These are phyloP conservation scores for Uromys caudimaculatus DNA, from an alignment of 2,797 vertebrate genomes.

Conservation along the genomic window DNA sequence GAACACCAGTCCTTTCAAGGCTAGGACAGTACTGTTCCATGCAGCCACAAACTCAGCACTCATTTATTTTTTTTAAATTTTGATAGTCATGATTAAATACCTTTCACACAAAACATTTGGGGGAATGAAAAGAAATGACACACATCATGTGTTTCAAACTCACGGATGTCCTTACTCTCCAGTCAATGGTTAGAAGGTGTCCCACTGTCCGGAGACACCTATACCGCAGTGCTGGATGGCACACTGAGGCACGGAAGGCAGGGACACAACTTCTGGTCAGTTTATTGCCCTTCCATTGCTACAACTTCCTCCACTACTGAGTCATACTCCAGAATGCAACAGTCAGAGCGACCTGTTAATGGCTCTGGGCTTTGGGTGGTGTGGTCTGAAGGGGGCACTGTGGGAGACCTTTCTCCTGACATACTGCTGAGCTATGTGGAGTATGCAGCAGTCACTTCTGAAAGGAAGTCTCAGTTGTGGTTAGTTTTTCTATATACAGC, in stretches of 20 bases:
- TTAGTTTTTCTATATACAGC: not conserved
- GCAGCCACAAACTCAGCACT: not conserved
- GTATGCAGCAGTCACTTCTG: not conserved
- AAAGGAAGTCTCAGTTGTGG: not conserved
- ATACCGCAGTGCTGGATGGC: too few species aligned
- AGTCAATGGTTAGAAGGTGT: not conserved
- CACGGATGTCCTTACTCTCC: not conserved
- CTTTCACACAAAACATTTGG: not conserved
- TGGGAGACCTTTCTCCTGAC: not conserved
- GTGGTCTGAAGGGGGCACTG: slow-evolving; percentile 5
- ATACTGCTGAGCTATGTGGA: not conserved
- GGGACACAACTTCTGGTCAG: not conserved
- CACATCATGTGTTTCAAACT: not conserved
- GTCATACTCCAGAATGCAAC: not conserved
- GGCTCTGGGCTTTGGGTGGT: not conserved
- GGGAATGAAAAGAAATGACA: not conserved
- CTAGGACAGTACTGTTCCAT: not conserved
- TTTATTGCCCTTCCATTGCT: not conserved
- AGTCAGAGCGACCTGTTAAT: not conserved
- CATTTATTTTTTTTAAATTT: not conserved
- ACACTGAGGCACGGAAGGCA: not conserved
- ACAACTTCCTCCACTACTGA: not conserved
- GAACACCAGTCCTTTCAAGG: not conserved
- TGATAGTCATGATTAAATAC: not conserved
- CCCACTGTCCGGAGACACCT: not conserved